These are phyloP conservation scores for Endomychus coccineus DNA, from an alignment of 2,888 invertebrate species.

Conservation along the genomic window DNA sequence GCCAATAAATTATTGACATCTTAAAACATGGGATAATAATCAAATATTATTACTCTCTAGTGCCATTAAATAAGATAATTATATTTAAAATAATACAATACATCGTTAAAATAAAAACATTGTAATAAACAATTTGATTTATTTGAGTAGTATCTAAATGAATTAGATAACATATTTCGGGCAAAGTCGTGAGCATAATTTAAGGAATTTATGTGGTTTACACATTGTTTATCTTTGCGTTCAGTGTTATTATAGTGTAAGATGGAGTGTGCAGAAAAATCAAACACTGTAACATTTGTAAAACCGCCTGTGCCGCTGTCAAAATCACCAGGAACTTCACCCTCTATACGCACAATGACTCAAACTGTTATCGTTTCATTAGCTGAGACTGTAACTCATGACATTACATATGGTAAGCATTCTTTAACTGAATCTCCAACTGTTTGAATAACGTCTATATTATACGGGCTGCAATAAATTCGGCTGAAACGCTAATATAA, in stretches of 20 bases:
- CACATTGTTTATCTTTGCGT: too few species aligned
- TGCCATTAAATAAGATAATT: too few species aligned
- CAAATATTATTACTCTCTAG: conserved; percentile 9
- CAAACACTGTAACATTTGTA: conserved; percentile 34
- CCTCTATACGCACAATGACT: conserved; percentile 41
- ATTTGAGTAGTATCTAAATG: conserved; percentile 4
- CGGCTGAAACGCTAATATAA: too few species aligned
- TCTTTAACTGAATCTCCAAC: too few species aligned
- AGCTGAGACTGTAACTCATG: conserved; percentile 49
- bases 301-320: conserved; percentile 42
- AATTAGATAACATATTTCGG: not conserved
- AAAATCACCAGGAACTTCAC: conserved; percentile 38
- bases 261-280: too few species aligned
- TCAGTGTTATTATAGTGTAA: too few species aligned
- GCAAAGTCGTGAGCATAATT: not conserved
- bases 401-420: conserved; percentile 50
- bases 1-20: conserved; percentile 29
- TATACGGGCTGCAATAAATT: too few species aligned
- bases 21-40: conserved; percentile 30
- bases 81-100: not conserved
- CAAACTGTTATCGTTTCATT: conserved; percentile 43
- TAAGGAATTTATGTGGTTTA: too few species aligned
- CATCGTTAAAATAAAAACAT: conserved; percentile 1
- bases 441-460: too few species aligned
- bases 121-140: not conserved